These are phyloP conservation scores for Lophotis ruficrista DNA, from an alignment of 2,113 vertebrate genomes.

Conservation along the genomic window DNA sequence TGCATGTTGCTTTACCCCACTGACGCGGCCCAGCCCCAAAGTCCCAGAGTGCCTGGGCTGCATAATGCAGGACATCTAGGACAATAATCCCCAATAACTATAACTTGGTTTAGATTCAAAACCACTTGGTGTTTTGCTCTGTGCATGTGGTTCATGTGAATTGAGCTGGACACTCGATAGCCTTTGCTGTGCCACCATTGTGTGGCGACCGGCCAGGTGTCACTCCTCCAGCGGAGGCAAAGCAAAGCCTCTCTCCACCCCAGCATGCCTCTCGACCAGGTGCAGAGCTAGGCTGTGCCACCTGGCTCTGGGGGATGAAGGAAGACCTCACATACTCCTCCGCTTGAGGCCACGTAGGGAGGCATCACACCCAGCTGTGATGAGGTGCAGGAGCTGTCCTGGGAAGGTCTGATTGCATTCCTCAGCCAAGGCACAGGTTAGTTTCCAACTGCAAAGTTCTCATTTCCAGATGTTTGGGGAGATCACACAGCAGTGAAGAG, in stretches of 20 bases:
- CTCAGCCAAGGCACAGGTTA: slow-evolving; percentile 1
- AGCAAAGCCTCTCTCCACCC: neutral
- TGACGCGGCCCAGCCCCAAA: neutral
- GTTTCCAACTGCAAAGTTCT: slow-evolving; percentile 33
- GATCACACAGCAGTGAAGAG: slow-evolving; percentile 2
- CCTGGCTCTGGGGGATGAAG: neutral
- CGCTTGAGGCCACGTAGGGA: neutral
- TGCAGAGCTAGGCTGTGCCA: neutral
- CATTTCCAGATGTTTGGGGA: slow-evolving; percentile 49
- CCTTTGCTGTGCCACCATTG: neutral
- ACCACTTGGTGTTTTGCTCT: slow-evolving; percentile 9
- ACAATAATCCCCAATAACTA: slow-evolving; percentile 59
- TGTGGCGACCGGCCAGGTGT: slow-evolving; percentile 46
- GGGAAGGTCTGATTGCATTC: slow-evolving; percentile 30
- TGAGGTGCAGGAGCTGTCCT: slow-evolving; percentile 21
- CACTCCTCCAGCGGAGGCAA: neutral
- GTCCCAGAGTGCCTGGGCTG: neutral
- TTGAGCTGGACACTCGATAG: slow-evolving; percentile 45
- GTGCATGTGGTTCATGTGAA: slow-evolving; percentile 60
- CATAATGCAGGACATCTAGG: neutral
- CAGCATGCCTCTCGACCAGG: neutral
- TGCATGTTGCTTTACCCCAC: neutral
- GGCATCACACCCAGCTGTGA: neutral
- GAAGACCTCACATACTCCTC: neutral
- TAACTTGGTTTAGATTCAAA: slow-evolving; percentile 58